These are phyloP conservation scores for Pseudopipra pipra DNA, from an alignment of 2,113 vertebrate genomes.

Conservation along the genomic window DNA sequence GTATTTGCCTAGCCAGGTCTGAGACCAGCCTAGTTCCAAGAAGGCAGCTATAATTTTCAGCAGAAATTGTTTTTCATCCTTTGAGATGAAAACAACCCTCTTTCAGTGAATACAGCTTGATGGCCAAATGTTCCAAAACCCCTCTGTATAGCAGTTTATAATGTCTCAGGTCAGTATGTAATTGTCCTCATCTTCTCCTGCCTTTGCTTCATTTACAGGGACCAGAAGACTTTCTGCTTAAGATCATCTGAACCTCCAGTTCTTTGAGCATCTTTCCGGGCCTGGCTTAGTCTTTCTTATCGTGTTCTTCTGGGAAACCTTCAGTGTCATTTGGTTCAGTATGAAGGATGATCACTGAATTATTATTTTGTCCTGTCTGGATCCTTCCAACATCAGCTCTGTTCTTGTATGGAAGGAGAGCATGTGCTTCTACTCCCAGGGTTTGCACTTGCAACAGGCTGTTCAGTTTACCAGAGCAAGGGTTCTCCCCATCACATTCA, in stretches of 20 bases:
- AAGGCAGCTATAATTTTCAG: background rate
- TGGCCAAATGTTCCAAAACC: background rate
- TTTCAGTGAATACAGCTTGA: background rate
- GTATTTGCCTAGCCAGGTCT: background rate
- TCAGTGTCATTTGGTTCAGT: background rate
- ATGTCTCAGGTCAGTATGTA: background rate
- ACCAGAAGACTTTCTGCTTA: background rate
- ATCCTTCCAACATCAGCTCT: background rate
- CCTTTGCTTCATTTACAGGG: constrained; percentile 32
- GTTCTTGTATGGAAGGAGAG: background rate
- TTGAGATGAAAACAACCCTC: background rate
- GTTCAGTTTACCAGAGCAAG: background rate
- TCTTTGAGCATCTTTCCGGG: background rate
- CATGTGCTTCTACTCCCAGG: background rate
- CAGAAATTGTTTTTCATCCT: background rate
- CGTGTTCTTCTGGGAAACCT: background rate
- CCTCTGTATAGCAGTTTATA: background rate
- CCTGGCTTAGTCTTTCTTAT: constrained; percentile 11
- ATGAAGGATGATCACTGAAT: background rate
- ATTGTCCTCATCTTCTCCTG: background rate
- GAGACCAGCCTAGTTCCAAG: background rate
- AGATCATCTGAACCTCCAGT: background rate
- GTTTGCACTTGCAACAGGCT: background rate
- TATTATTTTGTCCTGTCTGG: background rate
- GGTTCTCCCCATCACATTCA: background rate